phyloP scores from a whole-genome alignment of 2,113 vertebrate genomes.

The Mionectes macconnelli region DNA sequence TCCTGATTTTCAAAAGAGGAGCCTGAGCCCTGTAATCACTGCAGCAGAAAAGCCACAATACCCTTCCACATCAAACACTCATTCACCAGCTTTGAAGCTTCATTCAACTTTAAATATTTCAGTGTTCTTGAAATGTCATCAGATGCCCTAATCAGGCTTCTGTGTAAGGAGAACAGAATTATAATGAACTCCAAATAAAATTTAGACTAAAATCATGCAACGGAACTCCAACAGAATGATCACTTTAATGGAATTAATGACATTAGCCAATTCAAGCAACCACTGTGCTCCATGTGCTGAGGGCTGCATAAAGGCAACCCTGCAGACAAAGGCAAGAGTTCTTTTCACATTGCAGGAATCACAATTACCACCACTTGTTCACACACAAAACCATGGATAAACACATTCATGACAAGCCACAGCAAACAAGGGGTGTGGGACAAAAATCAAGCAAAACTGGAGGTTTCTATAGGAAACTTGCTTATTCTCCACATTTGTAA shows the following conservation, averaged over 20 bases:
- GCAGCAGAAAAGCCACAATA: background rate
- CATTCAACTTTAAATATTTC: conserved; percentile 48
- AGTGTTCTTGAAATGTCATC: conserved; percentile 48
- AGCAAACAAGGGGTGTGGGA: background rate
- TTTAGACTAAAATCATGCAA: background rate
- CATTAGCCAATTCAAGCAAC: background rate
- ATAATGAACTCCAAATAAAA: background rate
- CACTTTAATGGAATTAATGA: conserved; percentile 1
- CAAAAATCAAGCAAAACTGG: background rate
- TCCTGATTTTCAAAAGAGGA: background rate
- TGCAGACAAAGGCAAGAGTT: background rate
- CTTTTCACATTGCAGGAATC: background rate
- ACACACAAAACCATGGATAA: background rate
- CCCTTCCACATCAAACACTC: conserved; percentile 11
- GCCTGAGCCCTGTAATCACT: background rate
- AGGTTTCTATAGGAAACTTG: background rate
- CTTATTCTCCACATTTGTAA: background rate
- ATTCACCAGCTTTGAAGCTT: conserved; percentile 39
- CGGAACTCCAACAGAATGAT: background rate
- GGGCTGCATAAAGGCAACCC: background rate
- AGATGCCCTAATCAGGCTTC: background rate
- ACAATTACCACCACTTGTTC: background rate
- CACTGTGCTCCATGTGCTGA: background rate
- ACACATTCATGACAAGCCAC: background rate
- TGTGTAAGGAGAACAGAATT: background rate